Evolutionary conservation across 2,113 vertebrate genomes (phyloP), one percentile per base, ranked within the genome.

Genomic region (Hiodon alosoides): DNA sequence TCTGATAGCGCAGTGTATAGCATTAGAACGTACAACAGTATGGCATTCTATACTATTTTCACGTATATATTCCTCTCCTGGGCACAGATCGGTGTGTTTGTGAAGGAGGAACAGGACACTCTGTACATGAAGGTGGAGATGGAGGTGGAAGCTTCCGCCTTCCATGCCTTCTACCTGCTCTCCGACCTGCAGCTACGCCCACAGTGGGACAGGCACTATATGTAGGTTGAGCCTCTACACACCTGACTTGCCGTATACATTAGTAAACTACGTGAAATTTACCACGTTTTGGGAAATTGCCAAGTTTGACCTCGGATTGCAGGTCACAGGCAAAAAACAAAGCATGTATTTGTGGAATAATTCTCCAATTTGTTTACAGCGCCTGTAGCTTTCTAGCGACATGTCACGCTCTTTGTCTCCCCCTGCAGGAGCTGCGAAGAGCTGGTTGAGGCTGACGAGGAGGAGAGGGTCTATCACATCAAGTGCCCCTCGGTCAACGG

Each of bases 51-150:
- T n/a, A 68, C 47, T 11, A 52, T 4, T 51, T 68, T 3, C 10
- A 67, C 11, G 51, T 50, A 14, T 5, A 67, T 31, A 52, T 67
- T 10, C 46, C 54, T 54, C 52, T 60, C 69, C 64, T 62, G 75
- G n/a, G 8, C 46, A 51, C 78, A 93, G 92, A 81, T 90, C 62
- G 87, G 83, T 80, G 85, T 92, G 77, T 89, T 85, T 67, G 90
- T 85, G 64, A 80, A 83, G 4, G 90, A 92, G 79, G 89, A 93
- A 14, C 77, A 75, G 8, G 83, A 84, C 61, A 10, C 72, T 51
- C 65, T 93, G 77, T 88, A 82, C 11, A 4, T 94, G 69, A 87
- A 88, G 82, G 85, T 93, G 77, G 89, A 93, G 85, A 91, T 92
- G 86, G 79, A 83, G 3, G 89, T 90, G 74, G 72, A 76, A 16